phyloP scores from a whole-genome alignment of 2,113 vertebrate genomes.

The Corynorhinus townsendii region DNA sequence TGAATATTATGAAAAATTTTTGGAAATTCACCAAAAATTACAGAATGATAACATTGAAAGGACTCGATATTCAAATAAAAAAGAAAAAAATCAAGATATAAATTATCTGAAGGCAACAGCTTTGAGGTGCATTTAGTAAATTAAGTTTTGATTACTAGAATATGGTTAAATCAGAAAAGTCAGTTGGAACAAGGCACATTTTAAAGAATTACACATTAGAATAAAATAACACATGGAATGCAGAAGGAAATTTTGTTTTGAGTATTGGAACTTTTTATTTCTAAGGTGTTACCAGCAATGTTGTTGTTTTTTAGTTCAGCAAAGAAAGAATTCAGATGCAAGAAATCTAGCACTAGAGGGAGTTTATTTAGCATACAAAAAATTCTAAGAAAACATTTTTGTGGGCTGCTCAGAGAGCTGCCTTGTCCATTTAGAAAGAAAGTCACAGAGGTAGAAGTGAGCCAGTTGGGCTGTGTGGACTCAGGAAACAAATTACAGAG shows the following conservation, averaged over 20 bases:
- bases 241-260: neutral
- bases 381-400: neutral
- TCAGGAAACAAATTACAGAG: neutral
- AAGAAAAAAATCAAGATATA: neutral
- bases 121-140: neutral
- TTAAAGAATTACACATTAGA: neutral
- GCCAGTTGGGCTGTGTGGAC: neutral
- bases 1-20: neutral
- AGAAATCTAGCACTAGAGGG: neutral
- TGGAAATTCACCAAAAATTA: neutral
- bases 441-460: neutral
- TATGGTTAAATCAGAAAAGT: slow-evolving; percentile 2
- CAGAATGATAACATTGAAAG: neutral
- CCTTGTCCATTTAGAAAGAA: no score
- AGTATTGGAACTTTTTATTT: neutral
- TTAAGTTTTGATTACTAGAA: slow-evolving; percentile 8
- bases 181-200: neutral
- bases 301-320: neutral
- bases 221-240: neutral
- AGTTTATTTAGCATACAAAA: neutral
- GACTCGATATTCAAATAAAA: neutral
- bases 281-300: neutral
- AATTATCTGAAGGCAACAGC: neutral
- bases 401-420: neutral
- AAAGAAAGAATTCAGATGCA: neutral